These are phyloP conservation scores for Zosterops japonicus DNA, from an alignment of 2,113 vertebrate species.

Conservation along the genomic window DNA sequence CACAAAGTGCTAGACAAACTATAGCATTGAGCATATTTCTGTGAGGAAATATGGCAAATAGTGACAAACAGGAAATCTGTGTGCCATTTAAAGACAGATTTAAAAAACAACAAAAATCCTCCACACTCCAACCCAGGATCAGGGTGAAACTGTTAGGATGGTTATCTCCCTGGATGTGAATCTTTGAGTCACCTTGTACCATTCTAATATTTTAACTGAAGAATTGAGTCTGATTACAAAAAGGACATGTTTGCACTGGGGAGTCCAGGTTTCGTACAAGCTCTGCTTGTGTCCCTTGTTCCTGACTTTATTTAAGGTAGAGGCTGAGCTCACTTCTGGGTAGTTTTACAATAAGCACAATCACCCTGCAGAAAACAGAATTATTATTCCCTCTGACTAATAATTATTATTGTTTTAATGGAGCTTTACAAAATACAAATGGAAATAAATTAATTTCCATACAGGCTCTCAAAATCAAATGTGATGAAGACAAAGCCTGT, in stretches of 20 bases:
- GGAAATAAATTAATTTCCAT: neutral
- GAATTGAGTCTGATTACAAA: neutral
- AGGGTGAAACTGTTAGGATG: neutral
- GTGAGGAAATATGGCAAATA: neutral
- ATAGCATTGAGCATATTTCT: neutral
- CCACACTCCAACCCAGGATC: neutral
- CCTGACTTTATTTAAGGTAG: neutral
- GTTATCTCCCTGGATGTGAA: neutral
- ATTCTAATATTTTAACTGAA: neutral
- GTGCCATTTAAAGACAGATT: neutral
- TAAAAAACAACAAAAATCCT: neutral
- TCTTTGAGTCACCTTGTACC: neutral
- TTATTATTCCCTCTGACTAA: neutral
- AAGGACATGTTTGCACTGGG: neutral
- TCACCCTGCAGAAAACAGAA: neutral
- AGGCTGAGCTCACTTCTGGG: neutral
- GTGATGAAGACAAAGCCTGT: neutral
- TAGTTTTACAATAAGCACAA: neutral
- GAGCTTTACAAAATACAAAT: neutral
- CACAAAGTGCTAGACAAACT: neutral
- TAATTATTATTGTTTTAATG: neutral
- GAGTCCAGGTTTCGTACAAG: neutral
- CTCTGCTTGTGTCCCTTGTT: neutral
- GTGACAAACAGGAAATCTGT: neutral
- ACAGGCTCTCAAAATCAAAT: neutral